Evolutionary conservation across 2,113 vertebrate species (phyloP).

Genomic region (Coracopsis vasa): DNA sequence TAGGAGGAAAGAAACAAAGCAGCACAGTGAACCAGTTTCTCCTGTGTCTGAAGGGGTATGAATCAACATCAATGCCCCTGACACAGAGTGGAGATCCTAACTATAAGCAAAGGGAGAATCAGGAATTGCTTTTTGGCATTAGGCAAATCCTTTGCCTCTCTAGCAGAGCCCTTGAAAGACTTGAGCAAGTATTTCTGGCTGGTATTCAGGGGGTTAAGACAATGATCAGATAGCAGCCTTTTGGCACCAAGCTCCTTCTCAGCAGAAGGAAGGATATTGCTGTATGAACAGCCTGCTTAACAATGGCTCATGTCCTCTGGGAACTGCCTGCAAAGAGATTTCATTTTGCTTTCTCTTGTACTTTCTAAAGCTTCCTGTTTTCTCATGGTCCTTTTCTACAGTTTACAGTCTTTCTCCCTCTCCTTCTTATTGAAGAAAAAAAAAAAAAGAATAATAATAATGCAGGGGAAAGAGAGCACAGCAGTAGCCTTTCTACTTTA

Average conservation of each 20-base stretch:
- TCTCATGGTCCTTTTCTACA: constrained; percentile 99
- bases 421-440: constrained; percentile 79
- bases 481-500: constrained; percentile 84
- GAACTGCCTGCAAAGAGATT: constrained; percentile 97
- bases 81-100: rapidly evolving
- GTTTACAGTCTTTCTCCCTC: constrained; percentile 98
- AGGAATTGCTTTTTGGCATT: background rate
- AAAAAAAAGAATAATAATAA: constrained; percentile 76
- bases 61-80: background rate
- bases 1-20: background rate
- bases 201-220: constrained; percentile 78
- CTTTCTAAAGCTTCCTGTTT: constrained; percentile 99
- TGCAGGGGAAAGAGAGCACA: constrained; percentile 88
- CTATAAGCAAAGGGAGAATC: background rate
- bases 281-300: constrained; percentile 91
- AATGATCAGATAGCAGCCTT: constrained; percentile 95
- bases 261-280: constrained; percentile 99
- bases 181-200: constrained; percentile 1
- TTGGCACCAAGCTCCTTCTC: constrained; percentile 87
- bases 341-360: constrained; percentile 99
- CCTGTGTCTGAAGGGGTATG: too few relatives aligned
- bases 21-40: too few relatives aligned
- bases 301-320: constrained; percentile 94
- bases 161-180: background rate
- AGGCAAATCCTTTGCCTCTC: background rate